phyloP scores from a whole-genome alignment of 2,113 vertebrate genomes.

The Ornithorhynchus anatinus region DNA sequence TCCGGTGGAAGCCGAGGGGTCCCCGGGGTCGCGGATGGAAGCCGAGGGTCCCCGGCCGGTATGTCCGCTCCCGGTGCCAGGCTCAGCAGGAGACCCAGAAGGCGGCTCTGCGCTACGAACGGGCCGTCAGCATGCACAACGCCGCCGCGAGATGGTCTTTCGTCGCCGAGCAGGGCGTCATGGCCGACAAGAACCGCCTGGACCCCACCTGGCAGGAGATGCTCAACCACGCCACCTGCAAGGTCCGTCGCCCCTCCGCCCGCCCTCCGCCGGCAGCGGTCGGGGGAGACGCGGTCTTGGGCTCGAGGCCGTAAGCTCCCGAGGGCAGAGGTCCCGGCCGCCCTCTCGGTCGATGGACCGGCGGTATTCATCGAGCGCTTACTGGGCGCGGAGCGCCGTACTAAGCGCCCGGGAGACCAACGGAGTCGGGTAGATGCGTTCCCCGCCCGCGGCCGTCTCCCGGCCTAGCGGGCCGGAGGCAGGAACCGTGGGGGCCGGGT shows the following conservation, averaged over 20 bases:
- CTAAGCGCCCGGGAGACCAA: too few relatives aligned
- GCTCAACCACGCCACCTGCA: slow-evolving; percentile 91
- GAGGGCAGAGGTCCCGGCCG: too few relatives aligned
- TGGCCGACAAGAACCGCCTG: slow-evolving; percentile 86
- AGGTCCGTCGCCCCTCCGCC: slow-evolving; percentile 76
- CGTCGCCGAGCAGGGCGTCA: slow-evolving; percentile 89
- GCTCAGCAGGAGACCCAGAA: slow-evolving; percentile 93
- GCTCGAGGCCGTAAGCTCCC: too few relatives aligned
- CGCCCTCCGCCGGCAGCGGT: not conserved
- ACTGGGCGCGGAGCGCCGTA: too few relatives aligned
- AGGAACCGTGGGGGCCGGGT: too few relatives aligned
- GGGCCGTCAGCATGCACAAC: slow-evolving; percentile 90
- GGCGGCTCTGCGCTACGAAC: slow-evolving; percentile 86
- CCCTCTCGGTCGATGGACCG: too few relatives aligned
- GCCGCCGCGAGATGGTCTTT: slow-evolving; percentile 95
- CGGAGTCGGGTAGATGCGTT: too few relatives aligned
- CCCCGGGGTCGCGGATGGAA: not conserved
- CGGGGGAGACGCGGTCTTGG: too few relatives aligned
- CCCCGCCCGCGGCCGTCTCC: too few relatives aligned
- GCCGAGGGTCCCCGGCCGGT: not conserved
- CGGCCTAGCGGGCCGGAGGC: too few relatives aligned
- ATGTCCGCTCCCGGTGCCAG: slow-evolving; percentile 48
- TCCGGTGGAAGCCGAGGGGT: too few relatives aligned
- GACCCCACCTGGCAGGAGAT: slow-evolving; percentile 96
- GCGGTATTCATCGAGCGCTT: too few relatives aligned